Evolutionary conservation across 37 sponge, comb jelly and placozoan species (phyloP), one percentile per base, ranked within the genome.

Genomic region (Mnemiopsis leidyi): DNA sequence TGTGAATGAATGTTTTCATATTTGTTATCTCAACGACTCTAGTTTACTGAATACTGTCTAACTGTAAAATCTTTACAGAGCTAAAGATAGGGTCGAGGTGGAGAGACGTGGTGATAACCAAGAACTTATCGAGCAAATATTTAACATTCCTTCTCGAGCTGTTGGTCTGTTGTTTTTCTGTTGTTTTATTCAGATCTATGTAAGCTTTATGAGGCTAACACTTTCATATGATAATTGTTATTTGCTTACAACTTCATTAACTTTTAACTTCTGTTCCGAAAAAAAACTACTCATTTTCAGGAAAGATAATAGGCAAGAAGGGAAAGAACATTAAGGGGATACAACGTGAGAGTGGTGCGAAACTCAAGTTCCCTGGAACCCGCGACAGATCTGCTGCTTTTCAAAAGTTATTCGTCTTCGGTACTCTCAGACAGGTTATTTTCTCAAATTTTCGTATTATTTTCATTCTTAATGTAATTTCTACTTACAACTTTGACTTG

Each of bases 361-460:
- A 34, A 35, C 38, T 82, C 3, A 30, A 82, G 38, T 82, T 82
- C 38, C 38, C 36, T 23, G 23, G 23, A 35, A 82, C 2, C 23
- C 18, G 82, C 3, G 82, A 82, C 82, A 82, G 38, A 23, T 23
- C 23, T 5, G 38, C 38, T 5, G 7, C 82, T 7, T 29, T 30
- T 5, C 82, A 82, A 37, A 31, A 35, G 9, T 30, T 82, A 13
- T 82, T 36, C 23, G 38, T 82, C 36, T 82, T 30, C 23, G 82
- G 82, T 29, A 35, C 82, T 9, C 82, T 82, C 32, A 82, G 82
- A 82, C 82, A 82, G 82, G 82, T 82, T 23, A n/a, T n/a, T n/a
- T n/a, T n/a, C n/a, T n/a, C n/a, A n/a, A n/a, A n/a, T n/a, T n/a
- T n/a, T n/a, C n/a, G n/a, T n/a, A n/a, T n/a, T n/a, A n/a, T n/a